Conservation (phyloP, 2,797 vertebrate genomes). For the Lepilemur septentrionalis region DNA sequence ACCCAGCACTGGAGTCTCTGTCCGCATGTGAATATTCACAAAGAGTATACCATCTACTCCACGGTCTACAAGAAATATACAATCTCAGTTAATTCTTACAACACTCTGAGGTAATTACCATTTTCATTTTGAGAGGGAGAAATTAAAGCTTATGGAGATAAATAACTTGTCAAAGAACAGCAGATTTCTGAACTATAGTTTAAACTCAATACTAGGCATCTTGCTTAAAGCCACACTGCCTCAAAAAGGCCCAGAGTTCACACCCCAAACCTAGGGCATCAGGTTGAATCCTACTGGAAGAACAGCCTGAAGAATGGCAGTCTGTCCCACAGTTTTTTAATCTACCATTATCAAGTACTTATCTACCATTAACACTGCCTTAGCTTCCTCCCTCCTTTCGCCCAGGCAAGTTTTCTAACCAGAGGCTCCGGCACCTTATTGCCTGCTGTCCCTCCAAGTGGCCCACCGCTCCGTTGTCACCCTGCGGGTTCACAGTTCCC, state of each 20-base stretch:
- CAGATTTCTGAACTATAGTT: not conserved
- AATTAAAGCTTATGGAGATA: not conserved
- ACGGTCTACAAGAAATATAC: not conserved
- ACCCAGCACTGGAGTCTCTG: not conserved
- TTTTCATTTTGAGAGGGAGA: not conserved
- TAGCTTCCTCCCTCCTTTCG: not conserved
- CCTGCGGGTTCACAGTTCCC: not conserved
- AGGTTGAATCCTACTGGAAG: not conserved
- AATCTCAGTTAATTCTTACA: not conserved
- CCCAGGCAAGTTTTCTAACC: not conserved
- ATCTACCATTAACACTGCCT: not conserved
- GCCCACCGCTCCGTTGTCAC: not conserved
- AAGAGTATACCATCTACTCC: not conserved
- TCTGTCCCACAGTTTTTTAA: not conserved
- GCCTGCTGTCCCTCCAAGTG: not conserved
- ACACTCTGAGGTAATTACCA: not conserved
- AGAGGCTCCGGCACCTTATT: not conserved
- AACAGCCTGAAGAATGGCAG: not conserved
- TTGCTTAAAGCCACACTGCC: not conserved
- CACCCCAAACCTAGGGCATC: not conserved
- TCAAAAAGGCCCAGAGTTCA: not conserved
- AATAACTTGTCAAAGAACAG: not conserved
- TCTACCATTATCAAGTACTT: not conserved
- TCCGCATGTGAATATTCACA: accelerated
- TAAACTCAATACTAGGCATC: not conserved